A percentile compares a stretch with the other conserved stretches of the same genome.
phyloP scores from a whole-genome alignment of 2,113 vertebrate species.

The Cyphomyrus plagiostoma region DNA sequence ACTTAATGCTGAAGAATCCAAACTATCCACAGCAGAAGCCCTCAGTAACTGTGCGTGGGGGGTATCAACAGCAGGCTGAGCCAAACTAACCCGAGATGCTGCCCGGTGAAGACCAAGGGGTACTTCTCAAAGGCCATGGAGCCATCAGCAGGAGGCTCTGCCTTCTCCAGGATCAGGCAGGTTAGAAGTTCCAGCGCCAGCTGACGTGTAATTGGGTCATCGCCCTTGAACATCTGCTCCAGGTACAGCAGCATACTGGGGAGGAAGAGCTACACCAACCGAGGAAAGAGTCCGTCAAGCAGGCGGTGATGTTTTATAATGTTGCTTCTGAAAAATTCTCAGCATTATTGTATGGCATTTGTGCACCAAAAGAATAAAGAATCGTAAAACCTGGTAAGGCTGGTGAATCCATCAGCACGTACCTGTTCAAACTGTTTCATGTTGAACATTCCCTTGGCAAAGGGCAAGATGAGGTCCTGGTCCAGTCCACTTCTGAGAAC shows the following conservation, averaged over 20 bases:
- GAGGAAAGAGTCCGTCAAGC: neutral
- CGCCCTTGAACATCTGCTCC: slow-evolving; percentile 57
- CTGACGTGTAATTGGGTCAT: slow-evolving; percentile 50
- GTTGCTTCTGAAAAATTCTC: neutral
- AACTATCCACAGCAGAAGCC: neutral
- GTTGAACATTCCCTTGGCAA: slow-evolving; percentile 79
- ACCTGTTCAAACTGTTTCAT: slow-evolving; percentile 93
- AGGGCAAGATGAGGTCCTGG: slow-evolving; percentile 66
- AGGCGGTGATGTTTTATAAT: neutral
- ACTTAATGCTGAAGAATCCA: neutral
- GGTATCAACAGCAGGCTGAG: neutral
- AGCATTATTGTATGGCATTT: neutral
- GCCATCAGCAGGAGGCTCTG: slow-evolving; percentile 76
- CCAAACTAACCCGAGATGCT: slow-evolving; percentile 57
- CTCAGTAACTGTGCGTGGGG: neutral
- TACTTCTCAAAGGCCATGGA: slow-evolving; percentile 93
- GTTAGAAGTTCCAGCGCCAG: slow-evolving; percentile 68
- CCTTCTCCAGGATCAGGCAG: slow-evolving; percentile 84
- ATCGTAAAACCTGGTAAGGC: neutral
- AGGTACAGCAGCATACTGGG: slow-evolving; percentile 74
- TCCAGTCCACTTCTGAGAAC: slow-evolving; percentile 70
- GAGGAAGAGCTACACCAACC: slow-evolving; percentile 70
- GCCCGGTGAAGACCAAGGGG: slow-evolving; percentile 74
- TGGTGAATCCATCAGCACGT: slow-evolving; percentile 22
- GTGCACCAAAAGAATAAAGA: neutral